Evolutionary conservation across 2,888 invertebrate genomes (phyloP), one percentile per base, ranked within the genome.

Genomic region (Hoplodrina ambigua): DNA sequence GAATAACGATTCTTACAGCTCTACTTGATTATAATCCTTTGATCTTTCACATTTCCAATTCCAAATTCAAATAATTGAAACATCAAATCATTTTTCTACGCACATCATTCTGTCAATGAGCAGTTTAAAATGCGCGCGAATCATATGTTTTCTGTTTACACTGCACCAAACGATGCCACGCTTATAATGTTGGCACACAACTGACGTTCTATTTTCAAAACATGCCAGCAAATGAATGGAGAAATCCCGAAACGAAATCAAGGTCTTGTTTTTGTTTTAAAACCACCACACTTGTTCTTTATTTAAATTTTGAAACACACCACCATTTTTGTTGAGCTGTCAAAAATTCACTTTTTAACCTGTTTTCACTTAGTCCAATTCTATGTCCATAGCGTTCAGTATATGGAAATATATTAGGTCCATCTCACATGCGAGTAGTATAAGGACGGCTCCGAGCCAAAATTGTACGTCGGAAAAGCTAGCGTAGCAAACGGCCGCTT

Each of bases 381-480:
- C 72, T 19, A 77, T 50, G 54, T 82, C 69, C 73, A 81, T 75
- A 17, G 70, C 69, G 53, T 75, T 83, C 33, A 78, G 55, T 69
- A 88, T 80, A 57, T 95, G 95, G 70, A 95, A 96, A 78, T 94
- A 96, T 69, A 96, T 89, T 19, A 96, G 78, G 88, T 96, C 96
- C 91, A 96, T 89, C 91, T 96, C 96, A 86, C 96, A 96, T 61
- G 96, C 96, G 78, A 95, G 81, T 0, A 96, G 58, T 70, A 96
- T 90, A 52, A 96, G 78, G 2, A 96, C 69, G 0, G 90, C 90
- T 10, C 95, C 96, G 52, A 93, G 84, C 96, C 96, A 96, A 79
- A 96, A 96, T 81, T 96, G 95, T 2, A 92, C 89, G 87, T 94
- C 93, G 4, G 94, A 92, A 50, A 93, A 74, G 1, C 92, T 91